Conservation (phyloP, 2,113 vertebrate species). For the Macrotis lagotis region DNA sequence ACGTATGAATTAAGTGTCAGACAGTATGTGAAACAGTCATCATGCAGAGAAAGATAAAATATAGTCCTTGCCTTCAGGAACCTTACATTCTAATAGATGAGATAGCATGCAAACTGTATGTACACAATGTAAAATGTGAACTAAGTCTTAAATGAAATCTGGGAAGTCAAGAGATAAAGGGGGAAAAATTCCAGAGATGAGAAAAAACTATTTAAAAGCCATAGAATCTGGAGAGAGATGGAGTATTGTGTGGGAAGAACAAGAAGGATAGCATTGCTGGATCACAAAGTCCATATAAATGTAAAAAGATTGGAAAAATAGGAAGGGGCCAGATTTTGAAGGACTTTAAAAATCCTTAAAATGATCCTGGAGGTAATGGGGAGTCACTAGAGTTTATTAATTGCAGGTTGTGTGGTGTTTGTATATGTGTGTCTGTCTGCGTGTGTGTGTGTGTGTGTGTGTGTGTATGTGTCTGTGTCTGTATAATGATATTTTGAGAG, state of each 20-base stretch:
- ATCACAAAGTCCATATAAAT: neutral
- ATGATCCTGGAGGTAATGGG: neutral
- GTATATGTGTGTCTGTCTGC: no score
- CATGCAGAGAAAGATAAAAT: neutral
- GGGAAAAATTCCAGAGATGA: neutral
- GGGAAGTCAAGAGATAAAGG: neutral
- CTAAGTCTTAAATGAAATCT: neutral
- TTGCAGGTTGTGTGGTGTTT: no score
- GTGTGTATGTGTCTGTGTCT: no score
- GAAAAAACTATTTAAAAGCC: neutral
- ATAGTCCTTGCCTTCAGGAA: rapidly evolving
- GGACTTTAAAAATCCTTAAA: no score
- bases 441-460: no score
- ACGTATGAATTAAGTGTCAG: neutral
- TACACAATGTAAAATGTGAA: neutral
- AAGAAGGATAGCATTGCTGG: neutral
- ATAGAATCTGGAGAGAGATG: neutral
- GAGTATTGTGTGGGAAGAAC: neutral
- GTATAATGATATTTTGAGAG: neutral
- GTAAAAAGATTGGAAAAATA: neutral
- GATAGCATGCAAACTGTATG: neutral
- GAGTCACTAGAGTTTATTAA: neutral
- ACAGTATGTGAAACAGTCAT: neutral
- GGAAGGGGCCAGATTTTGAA: neutral
- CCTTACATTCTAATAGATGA: rapidly evolving